Percentiles rank a stretch among this genome's conserved stretches.
These are phyloP conservation scores for Pachymerium ferrugineum DNA, from an alignment of 2,888 invertebrate genomes.

Conservation along the genomic window DNA sequence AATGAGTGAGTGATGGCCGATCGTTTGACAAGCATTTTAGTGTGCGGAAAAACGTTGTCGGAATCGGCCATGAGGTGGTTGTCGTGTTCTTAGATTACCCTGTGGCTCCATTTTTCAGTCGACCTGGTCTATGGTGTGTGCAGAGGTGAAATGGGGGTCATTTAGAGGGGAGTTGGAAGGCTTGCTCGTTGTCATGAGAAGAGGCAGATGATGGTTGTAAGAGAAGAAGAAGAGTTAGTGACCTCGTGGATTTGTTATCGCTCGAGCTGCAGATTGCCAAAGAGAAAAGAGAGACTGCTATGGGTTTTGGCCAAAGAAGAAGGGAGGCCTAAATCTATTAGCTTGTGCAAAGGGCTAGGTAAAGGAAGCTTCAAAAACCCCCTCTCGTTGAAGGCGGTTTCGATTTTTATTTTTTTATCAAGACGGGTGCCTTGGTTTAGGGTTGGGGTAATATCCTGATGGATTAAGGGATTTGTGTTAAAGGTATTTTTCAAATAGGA, in stretches of 20 bases:
- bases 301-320: too few species aligned
- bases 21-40: not conserved
- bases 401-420: not conserved
- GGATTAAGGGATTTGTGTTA: not conserved
- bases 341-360: not conserved
- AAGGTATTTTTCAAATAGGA: not conserved
- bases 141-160: conserved; percentile 9
- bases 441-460: not conserved
- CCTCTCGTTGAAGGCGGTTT: not conserved
- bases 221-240: conserved; percentile 7
- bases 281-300: not conserved
- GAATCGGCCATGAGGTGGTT: not conserved
- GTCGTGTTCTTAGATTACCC: not conserved
- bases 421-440: not conserved
- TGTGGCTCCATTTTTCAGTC: not conserved
- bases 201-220: not conserved
- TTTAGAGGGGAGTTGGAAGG: not conserved
- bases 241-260: conserved; percentile 13
- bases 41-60: not conserved
- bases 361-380: not conserved
- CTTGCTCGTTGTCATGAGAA: too few species aligned
- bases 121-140: not conserved
- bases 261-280: not conserved
- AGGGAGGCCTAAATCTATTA: conserved; percentile 8
- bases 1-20: conserved; percentile 4